Conservation (phyloP, 2,797 vertebrate genomes). For the Erpetoichthys calabaricus region DNA sequence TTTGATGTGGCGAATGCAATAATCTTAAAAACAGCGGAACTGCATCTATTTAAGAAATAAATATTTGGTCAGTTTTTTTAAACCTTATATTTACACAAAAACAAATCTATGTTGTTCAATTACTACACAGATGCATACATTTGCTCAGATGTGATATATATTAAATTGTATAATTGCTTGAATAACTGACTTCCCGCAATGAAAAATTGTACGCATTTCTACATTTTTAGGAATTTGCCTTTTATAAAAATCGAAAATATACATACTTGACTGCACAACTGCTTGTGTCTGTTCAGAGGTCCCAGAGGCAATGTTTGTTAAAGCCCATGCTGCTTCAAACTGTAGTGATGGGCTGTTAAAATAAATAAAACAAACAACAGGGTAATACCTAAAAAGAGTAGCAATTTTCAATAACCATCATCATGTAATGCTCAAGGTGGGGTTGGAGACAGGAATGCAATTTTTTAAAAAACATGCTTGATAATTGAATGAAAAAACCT, state of each 20-base stretch:
- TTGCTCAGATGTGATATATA: too few relatives aligned
- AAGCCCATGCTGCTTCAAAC: constrained; percentile 96
- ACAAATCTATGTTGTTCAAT: too few relatives aligned
- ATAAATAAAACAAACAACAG: constrained; percentile 5
- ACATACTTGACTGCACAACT: constrained; percentile 95
- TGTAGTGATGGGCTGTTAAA: constrained; percentile 82
- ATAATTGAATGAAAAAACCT: too few relatives aligned
- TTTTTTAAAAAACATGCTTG: background rate
- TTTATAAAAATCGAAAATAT: background rate
- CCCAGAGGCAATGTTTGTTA: constrained; percentile 97
- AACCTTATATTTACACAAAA: too few relatives aligned
- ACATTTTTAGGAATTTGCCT: too few relatives aligned
- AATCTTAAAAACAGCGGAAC: constrained; percentile 91
- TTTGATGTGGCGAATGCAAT: constrained; percentile 92
- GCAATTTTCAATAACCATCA: background rate
- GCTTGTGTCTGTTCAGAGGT: constrained; percentile 98
- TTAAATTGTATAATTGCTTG: too few relatives aligned
- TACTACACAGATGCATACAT: too few relatives aligned
- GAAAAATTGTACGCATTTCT: too few relatives aligned
- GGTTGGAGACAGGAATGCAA: background rate
- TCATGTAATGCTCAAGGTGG: background rate
- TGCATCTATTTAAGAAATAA: constrained; percentile 58
- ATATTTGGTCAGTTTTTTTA: too few relatives aligned
- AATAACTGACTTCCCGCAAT: too few relatives aligned
- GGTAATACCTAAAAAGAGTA: background rate